A percentile compares a stretch with the other conserved stretches of the same genome.
Evolutionary conservation across 2,797 vertebrate species (phyloP).

Genomic region (Chelon auratus): DNA sequence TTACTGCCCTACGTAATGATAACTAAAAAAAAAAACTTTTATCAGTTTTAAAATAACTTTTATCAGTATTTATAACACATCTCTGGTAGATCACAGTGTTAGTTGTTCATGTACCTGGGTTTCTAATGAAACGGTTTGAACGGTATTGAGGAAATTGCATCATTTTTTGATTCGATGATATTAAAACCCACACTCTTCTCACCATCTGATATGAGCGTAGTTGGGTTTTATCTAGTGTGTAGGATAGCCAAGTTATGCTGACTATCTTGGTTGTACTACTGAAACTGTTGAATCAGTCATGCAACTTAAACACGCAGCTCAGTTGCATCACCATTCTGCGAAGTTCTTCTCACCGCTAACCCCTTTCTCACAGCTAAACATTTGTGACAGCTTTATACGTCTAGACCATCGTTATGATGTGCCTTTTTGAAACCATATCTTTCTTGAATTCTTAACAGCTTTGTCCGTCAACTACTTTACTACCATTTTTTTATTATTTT

Average conservation of each 20-base stretch:
- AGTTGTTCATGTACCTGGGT: background rate
- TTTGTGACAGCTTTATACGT: background rate
- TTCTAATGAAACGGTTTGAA: background rate
- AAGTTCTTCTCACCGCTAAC: background rate
- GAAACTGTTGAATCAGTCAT: background rate
- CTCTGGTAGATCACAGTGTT: background rate
- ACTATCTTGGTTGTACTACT: slow-evolving; percentile 21
- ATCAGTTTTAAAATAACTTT: background rate
- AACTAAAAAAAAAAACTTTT: background rate
- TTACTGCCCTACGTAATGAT: background rate
- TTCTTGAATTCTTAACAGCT: background rate
- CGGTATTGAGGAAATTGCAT: slow-evolving; percentile 28
- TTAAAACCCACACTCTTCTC: slow-evolving; percentile 34
- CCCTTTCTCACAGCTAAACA: background rate
- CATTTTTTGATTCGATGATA: slow-evolving; percentile 29
- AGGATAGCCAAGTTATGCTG: background rate
- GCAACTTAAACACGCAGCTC: background rate
- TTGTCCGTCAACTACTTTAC: background rate
- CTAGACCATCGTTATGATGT: background rate
- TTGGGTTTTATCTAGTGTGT: slow-evolving; percentile 15
- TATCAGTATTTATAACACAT: background rate
- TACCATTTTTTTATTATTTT: background rate
- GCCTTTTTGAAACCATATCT: background rate
- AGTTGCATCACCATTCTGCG: background rate
- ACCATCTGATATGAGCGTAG: slow-evolving; percentile 6